phyloP scores from a whole-genome alignment of 2,797 vertebrate genomes.

The Pogoniulus pusillus region DNA sequence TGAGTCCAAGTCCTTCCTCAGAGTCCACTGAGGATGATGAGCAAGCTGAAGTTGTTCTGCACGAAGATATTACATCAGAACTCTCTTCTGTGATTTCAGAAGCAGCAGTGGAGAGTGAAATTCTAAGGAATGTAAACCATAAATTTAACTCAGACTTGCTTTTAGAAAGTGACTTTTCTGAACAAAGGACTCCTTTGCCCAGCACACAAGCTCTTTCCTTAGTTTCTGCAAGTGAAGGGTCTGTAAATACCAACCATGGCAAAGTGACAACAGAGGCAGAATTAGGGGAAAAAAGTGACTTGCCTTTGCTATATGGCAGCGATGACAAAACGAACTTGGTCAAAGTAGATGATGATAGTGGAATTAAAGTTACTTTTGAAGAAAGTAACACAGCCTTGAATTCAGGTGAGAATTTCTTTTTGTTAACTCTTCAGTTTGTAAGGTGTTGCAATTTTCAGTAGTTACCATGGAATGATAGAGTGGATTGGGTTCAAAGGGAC shows the following conservation, averaged over 20 bases:
- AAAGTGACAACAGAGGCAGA: neutral
- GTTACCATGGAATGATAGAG: too few relatives aligned
- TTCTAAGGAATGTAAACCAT: neutral
- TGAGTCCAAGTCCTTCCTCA: neutral
- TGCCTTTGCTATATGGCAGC: neutral
- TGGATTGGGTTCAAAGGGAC: too few relatives aligned
- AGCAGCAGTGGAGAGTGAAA: neutral
- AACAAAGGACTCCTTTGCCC: neutral
- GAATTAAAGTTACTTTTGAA: conserved; percentile 19
- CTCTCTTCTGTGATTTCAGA: neutral
- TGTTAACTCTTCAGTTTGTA: neutral
- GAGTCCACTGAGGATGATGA: neutral
- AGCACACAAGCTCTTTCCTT: neutral
- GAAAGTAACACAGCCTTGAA: neutral
- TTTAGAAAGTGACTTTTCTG: conserved; percentile 20
- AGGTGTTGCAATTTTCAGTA: neutral
- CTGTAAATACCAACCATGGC: neutral
- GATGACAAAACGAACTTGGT: neutral
- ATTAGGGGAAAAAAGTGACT: neutral
- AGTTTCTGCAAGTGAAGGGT: neutral
- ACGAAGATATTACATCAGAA: neutral
- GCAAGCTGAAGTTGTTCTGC: neutral
- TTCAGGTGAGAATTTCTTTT: conserved; percentile 61
- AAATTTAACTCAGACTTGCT: neutral
- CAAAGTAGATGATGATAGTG: neutral